Percentiles rank a stretch among this genome's conserved stretches.
Evolutionary conservation across 2,113 vertebrate species (phyloP).

Genomic region (Sylvicapra grimmia): DNA sequence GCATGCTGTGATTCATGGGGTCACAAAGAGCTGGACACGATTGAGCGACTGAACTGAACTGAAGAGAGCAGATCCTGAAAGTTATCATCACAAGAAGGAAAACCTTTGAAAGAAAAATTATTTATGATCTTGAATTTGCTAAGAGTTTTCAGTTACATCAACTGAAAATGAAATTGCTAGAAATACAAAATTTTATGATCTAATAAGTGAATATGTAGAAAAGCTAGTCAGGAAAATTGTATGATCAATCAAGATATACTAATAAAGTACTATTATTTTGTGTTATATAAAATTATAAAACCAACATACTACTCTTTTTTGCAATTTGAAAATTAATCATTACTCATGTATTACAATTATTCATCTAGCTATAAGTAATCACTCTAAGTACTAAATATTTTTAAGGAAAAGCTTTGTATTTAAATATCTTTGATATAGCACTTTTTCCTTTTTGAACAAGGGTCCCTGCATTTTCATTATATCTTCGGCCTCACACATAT

Average conservation of each 20-base stretch:
- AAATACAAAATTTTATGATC: neutral
- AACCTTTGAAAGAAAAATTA: neutral
- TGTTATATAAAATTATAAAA: neutral
- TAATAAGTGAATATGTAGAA: neutral
- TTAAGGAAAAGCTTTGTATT: neutral
- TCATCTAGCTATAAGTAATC: neutral
- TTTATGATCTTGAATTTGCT: neutral
- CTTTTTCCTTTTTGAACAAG: neutral
- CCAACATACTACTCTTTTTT: neutral
- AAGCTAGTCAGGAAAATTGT: neutral
- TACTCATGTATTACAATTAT: neutral
- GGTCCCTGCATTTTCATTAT: neutral
- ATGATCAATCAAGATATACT: neutral
- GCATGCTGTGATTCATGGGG: too few relatives aligned
- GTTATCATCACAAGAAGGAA: neutral
- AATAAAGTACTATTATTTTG: neutral
- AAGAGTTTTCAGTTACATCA: neutral
- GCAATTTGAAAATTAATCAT: neutral
- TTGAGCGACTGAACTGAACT: too few relatives aligned
- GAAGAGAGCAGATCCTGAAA: neutral
- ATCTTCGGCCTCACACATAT: neutral
- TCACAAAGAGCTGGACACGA: rapidly evolving
- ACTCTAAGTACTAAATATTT: neutral
- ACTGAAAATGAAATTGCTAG: neutral
- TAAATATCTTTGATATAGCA: neutral